phyloP scores from a whole-genome alignment of 2,113 vertebrate species.

The Nerophis lumbriciformis region DNA sequence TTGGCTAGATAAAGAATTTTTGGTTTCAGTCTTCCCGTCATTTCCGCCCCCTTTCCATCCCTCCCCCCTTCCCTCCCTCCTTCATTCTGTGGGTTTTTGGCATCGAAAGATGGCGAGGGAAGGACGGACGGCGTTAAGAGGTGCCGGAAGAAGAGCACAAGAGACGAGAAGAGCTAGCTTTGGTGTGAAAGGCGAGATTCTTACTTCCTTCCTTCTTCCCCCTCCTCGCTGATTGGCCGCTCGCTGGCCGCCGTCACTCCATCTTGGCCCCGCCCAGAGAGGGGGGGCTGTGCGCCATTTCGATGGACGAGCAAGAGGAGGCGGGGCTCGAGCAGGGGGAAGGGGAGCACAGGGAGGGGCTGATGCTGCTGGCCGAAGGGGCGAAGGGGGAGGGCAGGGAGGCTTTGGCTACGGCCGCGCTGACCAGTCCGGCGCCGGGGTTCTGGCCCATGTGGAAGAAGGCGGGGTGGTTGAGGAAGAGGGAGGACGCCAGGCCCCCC shows the following conservation, averaged over 20 bases:
- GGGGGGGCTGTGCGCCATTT: conserved; percentile 78
- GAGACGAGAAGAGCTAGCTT: conserved; percentile 73
- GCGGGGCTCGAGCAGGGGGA: conserved; percentile 76
- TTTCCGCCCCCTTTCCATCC: conserved; percentile 35
- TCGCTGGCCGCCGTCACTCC: conserved; percentile 67
- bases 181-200: conserved; percentile 75
- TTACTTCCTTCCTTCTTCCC: conserved; percentile 45
- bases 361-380: conserved; percentile 75
- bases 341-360: conserved; percentile 77
- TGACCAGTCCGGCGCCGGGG: conserved; percentile 75
- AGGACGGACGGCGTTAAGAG: conserved; percentile 51
- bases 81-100: conserved; percentile 78
- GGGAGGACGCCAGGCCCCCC: conserved; percentile 77
- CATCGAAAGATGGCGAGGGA: conserved; percentile 73
- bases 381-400: conserved; percentile 74
- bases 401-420: conserved; percentile 74
- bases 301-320: conserved; percentile 78
- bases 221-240: conserved; percentile 70
- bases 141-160: conserved; percentile 58
- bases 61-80: conserved; percentile 65
- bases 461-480: conserved; percentile 88
- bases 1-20: conserved; percentile 71
- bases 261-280: conserved; percentile 76
- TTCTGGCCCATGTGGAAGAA: conserved; percentile 80
- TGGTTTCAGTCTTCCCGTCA: conserved; percentile 67